phyloP scores from a whole-genome alignment of 2,113 vertebrate species.

The Ranitomeya imitator region DNA sequence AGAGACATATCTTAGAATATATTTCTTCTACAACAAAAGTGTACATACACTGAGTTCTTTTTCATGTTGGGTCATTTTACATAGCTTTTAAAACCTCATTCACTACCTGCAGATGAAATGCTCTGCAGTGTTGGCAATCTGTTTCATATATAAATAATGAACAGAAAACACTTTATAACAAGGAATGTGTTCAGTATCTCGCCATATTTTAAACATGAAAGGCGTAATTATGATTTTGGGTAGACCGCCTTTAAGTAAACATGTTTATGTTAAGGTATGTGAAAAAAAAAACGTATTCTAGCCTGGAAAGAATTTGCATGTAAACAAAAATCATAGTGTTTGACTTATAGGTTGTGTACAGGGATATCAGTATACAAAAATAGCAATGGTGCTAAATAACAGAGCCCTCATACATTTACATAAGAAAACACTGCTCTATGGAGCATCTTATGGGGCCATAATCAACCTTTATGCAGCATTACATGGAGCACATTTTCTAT shows the following conservation, averaged over 20 bases:
- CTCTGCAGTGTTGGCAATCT: not conserved
- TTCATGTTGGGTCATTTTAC: not conserved
- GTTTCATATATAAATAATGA: not conserved
- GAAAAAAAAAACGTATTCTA: not conserved
- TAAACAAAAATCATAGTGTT: constrained; percentile 28
- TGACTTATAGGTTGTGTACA: constrained; percentile 15
- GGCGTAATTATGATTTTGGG: not conserved
- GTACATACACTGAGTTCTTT: not conserved
- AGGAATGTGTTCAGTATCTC: constrained; percentile 26
- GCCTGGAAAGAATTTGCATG: constrained; percentile 28
- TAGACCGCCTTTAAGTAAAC: constrained; percentile 6
- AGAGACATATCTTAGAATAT: not conserved
- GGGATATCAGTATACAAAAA: not conserved
- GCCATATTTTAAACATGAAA: not conserved
- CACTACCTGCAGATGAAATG: not conserved
- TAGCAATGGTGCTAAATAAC: not conserved
- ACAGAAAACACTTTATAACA: constrained; percentile 11
- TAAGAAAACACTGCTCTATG: not conserved
- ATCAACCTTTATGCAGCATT: too few species aligned
- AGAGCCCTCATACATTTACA: not conserved
- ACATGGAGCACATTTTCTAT: too few species aligned
- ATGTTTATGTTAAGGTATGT: constrained; percentile 42
- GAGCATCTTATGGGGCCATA: too few species aligned
- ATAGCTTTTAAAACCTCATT: not conserved
- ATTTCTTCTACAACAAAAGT: not conserved